Evolutionary conservation across 2,113 vertebrate genomes (phyloP), one percentile per base, ranked within the genome.

Genomic region (Dendropsophus ebraccatus): DNA sequence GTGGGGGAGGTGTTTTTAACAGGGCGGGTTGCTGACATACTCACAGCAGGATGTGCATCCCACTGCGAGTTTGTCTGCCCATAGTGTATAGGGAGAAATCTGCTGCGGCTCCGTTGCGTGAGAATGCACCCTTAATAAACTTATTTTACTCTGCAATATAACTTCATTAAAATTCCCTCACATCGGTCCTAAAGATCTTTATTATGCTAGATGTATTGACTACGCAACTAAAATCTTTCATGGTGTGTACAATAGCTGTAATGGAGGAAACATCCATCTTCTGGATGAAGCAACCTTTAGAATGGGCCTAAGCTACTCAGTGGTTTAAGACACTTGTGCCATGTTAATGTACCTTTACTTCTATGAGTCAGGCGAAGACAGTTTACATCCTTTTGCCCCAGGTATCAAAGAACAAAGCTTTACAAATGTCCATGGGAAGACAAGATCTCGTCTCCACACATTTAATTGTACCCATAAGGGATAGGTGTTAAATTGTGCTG

Each of bases 391-490:
- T 60, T 79, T 45, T 62, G 54, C 54, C 77, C 23, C 35, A 17
- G 77, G 77, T 45, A 60, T 62, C 10, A 45, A 62, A 60, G 54
- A 60, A 80, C 35, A 45, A 80, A 60, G 77, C 35, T 58, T 28
- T 76, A 52, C 45, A 75, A 50, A 6, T 16, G 12, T 13, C 3
- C 17, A 10, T 30, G 16, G 8, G 23, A 3, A 35, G 49, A 56
- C 50, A 3, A 54, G 75, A 32, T 60, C 54, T 80, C 6, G 5
- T 41, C 54, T 37, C 21, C 37, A 37, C 23, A 32, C 56, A 25
- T 62, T 28, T 60, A 80, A 80, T 60, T 79, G 32, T 58, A 58
- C 32, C 54, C n/a, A 41, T 80, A 6, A 80, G 77, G 54, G 77
- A 56, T 58, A 17, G 30, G 77, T 80, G 77, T 62, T 56, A 62